Evolutionary conservation across 2,113 vertebrate genomes (phyloP), one percentile per base, ranked within the genome.

Genomic region (Pycnonotus jocosus): DNA sequence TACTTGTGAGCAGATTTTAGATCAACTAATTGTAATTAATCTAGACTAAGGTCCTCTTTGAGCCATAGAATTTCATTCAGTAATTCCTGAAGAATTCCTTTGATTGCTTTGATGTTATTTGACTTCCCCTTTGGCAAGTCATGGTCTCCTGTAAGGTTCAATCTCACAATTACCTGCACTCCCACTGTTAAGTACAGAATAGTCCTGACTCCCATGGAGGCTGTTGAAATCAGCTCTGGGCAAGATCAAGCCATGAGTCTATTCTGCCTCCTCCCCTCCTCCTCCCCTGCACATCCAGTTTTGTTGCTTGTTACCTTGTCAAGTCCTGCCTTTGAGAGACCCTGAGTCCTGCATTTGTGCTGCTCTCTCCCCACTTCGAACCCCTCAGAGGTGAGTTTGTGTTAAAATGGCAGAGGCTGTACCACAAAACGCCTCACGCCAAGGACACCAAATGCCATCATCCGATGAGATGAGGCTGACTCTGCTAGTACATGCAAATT

Each of bases 81-180:
- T 91, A 82, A 93, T 92, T 95, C 87, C 88, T 83, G 82, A 88
- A 92, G 76, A 86, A 93, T 96, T 81, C 76, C 45, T 96, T 92
- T 94, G 92, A 88, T 90, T 96, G 79, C 93, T 95, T 94, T 96
- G 90, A 93, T 88, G 69, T 86, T 93, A 92, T 88, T 96, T 93
- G 94, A 86, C 72, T 94, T 94, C 68, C 81, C 88, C 90, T 95
- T 93, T 23, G 28, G 93, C 92, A 66, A 95, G 69, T 47, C 79
- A 25, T 45, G 72, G 44, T 90, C 79, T 94, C 86, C 90, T 86
- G 72, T 68, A 88, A 88, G 61, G 64, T 84, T 90, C 90, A 90
- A 61, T 95, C 86, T 93, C 70, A 90, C 92, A 93, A 81, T 96
- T 95, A 92, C 90, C 85, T 92, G 90, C 85, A 37, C 94, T 94